Conservation (phyloP, 2,797 vertebrate species). For the Semaprochilodus insignis region DNA sequence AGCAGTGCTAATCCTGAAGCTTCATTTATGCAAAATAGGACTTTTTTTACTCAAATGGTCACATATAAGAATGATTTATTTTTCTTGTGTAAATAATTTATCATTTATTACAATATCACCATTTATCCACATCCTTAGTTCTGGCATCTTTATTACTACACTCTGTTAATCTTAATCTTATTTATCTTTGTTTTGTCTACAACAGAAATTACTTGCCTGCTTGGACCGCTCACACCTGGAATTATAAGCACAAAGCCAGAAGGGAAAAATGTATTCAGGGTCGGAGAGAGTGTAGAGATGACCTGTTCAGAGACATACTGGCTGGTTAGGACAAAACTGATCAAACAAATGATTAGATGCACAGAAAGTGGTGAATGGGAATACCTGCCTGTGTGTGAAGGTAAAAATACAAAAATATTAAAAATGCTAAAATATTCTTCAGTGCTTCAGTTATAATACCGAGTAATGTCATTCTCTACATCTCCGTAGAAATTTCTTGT, state of each 20-base stretch:
- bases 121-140: too few species aligned
- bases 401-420: constrained; percentile 54
- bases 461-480: neutral
- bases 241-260: neutral
- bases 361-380: constrained; percentile 42
- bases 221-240: neutral
- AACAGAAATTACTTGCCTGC: constrained; percentile 36
- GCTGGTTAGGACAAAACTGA: fast-evolving
- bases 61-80: too few species aligned
- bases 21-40: too few species aligned
- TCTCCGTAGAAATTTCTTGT: constrained; percentile 66
- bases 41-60: too few species aligned
- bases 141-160: too few species aligned
- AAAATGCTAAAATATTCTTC: constrained; percentile 49
- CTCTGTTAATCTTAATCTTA: neutral
- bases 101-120: too few species aligned
- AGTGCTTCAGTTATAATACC: neutral
- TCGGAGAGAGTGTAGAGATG: constrained; percentile 41
- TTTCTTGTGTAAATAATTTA: too few species aligned
- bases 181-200: neutral
- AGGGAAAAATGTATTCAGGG: constrained; percentile 46
- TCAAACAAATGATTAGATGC: neutral
- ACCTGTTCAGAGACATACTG: neutral
- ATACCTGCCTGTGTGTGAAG: constrained; percentile 33
- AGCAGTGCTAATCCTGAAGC: too few species aligned